These are phyloP conservation scores for Phyllotreta striolata DNA, from an alignment of 2,888 invertebrate species.

Conservation along the genomic window DNA sequence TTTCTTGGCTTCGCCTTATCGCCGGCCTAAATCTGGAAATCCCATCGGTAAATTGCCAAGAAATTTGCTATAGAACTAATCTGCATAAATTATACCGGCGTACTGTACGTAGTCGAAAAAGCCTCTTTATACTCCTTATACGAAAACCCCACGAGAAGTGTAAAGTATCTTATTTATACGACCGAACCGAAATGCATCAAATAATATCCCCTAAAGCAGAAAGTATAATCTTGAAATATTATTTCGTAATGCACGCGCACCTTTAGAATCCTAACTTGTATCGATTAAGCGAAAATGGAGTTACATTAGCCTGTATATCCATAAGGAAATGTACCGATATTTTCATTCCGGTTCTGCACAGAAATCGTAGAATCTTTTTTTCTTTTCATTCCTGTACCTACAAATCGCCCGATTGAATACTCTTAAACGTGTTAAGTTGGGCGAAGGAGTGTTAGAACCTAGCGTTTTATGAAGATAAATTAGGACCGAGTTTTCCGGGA, in stretches of 20 bases:
- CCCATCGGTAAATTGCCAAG: conserved; percentile 24
- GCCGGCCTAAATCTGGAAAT: conserved; percentile 20
- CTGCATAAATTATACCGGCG: conserved; percentile 10
- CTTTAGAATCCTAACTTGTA: conserved; percentile 27
- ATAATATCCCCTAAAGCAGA: conserved; percentile 12
- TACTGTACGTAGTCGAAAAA: background rate
- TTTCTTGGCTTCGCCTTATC: conserved; percentile 25
- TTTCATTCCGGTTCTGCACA: too few relatives aligned
- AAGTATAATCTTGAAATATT: conserved; percentile 25
- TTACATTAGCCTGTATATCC: conserved; percentile 41
- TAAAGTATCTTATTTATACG: conserved; percentile 14
- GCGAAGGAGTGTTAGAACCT: background rate
- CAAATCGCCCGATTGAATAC: too few relatives aligned
- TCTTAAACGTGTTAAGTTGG: too few relatives aligned
- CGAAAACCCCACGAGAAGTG: background rate
- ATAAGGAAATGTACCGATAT: conserved; percentile 12
- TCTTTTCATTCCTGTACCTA: too few relatives aligned
- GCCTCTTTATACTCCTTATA: conserved; percentile 1
- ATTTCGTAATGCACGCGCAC: conserved; percentile 25
- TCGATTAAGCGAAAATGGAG: conserved; percentile 33
- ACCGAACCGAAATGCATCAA: conserved; percentile 14
- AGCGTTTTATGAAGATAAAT: conserved; percentile 21
- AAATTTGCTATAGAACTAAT: conserved; percentile 12
- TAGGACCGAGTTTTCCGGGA: conserved; percentile 9
- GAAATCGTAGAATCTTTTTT: too few relatives aligned